Evolutionary conservation across 2,113 vertebrate genomes (phyloP).

Genomic region (Stomatorhinus ivindoensis): DNA sequence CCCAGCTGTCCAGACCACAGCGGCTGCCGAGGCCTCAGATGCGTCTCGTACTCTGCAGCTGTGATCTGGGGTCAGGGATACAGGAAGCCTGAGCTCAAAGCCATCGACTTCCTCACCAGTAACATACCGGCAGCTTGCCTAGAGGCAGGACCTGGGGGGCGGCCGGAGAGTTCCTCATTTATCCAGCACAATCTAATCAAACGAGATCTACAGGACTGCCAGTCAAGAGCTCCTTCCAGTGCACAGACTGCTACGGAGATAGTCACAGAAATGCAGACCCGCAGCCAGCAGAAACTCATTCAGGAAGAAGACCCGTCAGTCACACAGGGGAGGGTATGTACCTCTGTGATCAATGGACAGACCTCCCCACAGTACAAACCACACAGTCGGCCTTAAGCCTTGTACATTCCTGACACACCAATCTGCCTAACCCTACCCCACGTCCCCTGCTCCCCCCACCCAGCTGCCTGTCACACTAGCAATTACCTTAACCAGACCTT

Average conservation of each 20-base stretch:
- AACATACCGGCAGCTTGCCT: not conserved
- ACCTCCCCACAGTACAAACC: not conserved
- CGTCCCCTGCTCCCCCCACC: not conserved
- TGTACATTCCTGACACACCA: not conserved
- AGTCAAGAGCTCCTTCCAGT: not conserved
- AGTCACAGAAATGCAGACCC: not conserved
- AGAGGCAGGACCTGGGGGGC: not conserved
- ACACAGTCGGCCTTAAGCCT: not conserved
- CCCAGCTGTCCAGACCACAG: not conserved
- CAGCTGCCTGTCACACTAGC: not conserved
- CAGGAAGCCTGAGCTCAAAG: slow-evolving; percentile 38
- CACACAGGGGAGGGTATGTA: not conserved
- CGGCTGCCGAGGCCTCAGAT: not conserved
- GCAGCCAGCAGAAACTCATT: not conserved
- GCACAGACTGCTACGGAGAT: not conserved
- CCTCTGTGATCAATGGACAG: not conserved
- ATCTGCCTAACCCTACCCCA: not conserved
- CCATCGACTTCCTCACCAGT: slow-evolving; percentile 25
- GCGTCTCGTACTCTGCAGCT: slow-evolving; percentile 30
- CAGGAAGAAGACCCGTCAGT: not conserved
- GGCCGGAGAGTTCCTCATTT: not conserved
- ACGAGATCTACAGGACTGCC: not conserved
- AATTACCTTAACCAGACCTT: not conserved
- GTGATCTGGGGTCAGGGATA: slow-evolving; percentile 40
- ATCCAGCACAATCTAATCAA: not conserved